Percentiles rank a stretch among this genome's conserved stretches.
Conservation (phyloP, 2,888 invertebrate genomes). For the Scaptomyza caliginosa region DNA sequence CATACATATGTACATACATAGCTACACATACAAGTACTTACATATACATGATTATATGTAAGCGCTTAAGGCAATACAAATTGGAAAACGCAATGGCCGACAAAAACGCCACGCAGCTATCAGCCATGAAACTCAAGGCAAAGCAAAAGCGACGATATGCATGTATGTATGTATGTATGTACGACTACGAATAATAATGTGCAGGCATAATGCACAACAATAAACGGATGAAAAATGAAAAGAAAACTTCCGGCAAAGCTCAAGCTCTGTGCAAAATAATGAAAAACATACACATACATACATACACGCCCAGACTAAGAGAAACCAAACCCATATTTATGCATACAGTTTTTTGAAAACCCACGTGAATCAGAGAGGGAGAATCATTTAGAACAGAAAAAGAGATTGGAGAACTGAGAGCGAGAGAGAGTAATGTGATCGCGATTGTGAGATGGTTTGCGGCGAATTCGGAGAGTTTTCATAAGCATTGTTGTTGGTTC, state of each 20-base stretch:
- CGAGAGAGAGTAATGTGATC: constrained; percentile 44
- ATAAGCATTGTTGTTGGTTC: constrained; percentile 40
- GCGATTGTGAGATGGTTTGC: constrained; percentile 55
- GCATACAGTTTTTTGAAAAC: constrained; percentile 50
- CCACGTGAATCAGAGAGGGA: constrained; percentile 73
- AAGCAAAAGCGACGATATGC: constrained; percentile 49
- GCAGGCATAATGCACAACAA: constrained; percentile 45
- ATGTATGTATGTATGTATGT: not conserved
- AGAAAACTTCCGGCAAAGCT: constrained; percentile 74
- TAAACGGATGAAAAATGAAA: constrained; percentile 65
- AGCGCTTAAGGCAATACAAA: constrained; percentile 63
- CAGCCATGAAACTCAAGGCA: constrained; percentile 55
- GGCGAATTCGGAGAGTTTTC: constrained; percentile 72
- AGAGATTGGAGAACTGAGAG: constrained; percentile 30
- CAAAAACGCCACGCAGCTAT: constrained; percentile 73
- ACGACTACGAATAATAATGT: constrained; percentile 42
- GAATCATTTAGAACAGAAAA: constrained; percentile 55
- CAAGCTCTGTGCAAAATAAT: constrained; percentile 58
- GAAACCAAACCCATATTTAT: constrained; percentile 50
- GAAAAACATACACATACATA: constrained; percentile 37
- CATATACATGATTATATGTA: constrained; percentile 26
- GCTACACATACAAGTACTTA: constrained; percentile 3
- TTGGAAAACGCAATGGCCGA: constrained; percentile 76
- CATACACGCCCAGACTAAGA: constrained; percentile 32
- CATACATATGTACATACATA: constrained; percentile 1